phyloP scores from a whole-genome alignment of 2,113 vertebrate species.

The Porphyrio hochstetteri region DNA sequence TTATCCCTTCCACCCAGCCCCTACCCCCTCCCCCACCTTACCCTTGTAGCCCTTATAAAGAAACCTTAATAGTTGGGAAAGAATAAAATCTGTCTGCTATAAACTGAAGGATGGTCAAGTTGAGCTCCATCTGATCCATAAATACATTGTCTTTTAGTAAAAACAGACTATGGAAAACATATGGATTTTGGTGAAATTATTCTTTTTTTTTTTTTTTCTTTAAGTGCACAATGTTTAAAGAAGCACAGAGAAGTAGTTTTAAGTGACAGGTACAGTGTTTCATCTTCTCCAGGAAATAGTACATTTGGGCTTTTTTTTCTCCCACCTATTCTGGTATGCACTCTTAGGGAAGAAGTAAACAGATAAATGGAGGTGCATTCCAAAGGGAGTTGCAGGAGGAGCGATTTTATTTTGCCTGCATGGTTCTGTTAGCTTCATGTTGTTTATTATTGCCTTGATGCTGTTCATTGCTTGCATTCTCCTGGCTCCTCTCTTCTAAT shows the following conservation, averaged over 20 bases:
- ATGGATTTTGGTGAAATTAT: not conserved
- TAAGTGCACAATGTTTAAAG: not conserved
- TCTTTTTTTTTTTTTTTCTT: not conserved
- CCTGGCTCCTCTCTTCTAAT: constrained; percentile 31
- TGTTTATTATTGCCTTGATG: constrained; percentile 39
- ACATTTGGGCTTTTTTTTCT: not conserved
- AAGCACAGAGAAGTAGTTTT: not conserved
- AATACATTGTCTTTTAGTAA: not conserved
- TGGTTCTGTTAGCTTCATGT: not conserved
- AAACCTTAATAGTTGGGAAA: not conserved
- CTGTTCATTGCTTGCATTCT: constrained; percentile 24
- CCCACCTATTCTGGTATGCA: not conserved
- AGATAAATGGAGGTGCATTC: constrained; percentile 23
- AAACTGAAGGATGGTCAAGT: not conserved
- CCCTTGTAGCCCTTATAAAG: not conserved
- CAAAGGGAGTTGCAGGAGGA: not conserved
- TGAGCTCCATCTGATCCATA: not conserved
- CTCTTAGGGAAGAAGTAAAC: constrained; percentile 17
- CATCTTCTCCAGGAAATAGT: constrained; percentile 21
- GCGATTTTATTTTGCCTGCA: not conserved
- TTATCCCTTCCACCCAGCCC: not conserved
- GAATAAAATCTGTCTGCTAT: not conserved
- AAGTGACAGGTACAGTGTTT: not conserved
- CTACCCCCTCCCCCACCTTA: too few species aligned
- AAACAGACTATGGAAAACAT: not conserved